Conservation (phyloP, 1,140 invertebrate species). For the Halictus rubicundus region DNA sequence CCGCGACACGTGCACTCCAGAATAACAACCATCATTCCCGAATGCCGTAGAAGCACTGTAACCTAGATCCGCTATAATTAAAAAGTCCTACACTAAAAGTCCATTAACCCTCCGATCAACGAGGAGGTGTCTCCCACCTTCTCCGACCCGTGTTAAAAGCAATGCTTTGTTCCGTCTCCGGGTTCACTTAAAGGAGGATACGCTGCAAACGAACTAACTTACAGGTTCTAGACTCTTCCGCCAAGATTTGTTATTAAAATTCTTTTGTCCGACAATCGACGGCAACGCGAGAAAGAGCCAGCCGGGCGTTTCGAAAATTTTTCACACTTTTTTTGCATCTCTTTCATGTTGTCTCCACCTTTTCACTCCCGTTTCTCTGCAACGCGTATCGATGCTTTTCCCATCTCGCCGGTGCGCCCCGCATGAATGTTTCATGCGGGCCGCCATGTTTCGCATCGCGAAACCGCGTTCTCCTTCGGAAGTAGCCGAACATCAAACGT, state of each 20-base stretch:
- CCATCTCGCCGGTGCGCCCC: not conserved
- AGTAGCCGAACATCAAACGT: slow-evolving; percentile 34
- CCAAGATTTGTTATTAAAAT: too few relatives aligned
- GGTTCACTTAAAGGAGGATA: too few relatives aligned
- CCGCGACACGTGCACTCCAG: slow-evolving; percentile 25
- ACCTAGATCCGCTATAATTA: slow-evolving; percentile 2
- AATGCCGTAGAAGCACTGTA: not conserved
- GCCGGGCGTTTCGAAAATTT: not conserved
- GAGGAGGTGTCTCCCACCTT: not conserved
- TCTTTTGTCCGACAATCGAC: too few relatives aligned
- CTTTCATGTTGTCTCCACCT: not conserved
- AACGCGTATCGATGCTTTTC: not conserved
- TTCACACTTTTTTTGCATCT: not conserved
- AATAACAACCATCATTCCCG: not conserved
- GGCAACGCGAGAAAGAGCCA: too few relatives aligned
- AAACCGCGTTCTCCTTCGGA: slow-evolving; percentile 29
- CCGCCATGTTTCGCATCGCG: slow-evolving; percentile 1
- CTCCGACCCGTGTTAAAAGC: too few relatives aligned
- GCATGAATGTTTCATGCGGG: slow-evolving; percentile 30
- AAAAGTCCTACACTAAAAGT: not conserved
- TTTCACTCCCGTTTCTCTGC: not conserved
- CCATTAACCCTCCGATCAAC: not conserved
- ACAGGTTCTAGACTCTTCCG: too few relatives aligned
- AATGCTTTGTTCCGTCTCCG: too few relatives aligned
- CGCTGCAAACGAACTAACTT: too few relatives aligned